Base-by-base conservation (phyloP, 2,797 vertebrate species). In the Brachyrhaphis roseni region DNA sequence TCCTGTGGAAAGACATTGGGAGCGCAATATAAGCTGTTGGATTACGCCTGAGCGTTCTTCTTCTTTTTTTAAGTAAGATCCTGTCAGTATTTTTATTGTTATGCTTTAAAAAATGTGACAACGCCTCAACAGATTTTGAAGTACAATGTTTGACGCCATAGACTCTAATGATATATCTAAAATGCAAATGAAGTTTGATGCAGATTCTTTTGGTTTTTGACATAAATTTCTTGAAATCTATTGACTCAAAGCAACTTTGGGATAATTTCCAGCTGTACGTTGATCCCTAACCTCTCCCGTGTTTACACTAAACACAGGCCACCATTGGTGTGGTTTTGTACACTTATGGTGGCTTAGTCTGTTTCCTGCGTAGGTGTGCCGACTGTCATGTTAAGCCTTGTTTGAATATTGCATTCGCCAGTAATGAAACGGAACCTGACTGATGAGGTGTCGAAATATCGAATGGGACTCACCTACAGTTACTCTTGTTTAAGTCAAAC, bases 181-280 rank as follows among this genome's bases (percentile, higher is more conserved):
- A 62, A 86, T 59, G 39, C 41, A 87, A 86, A 91, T 94, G 89
- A 93, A 93, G 91, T 81, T 82, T 53, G 39, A 77, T 79, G 28
- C 74, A 75, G 0, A 0, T 83, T 68, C 16, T 20, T 8, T 53
- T 51, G 2, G 16, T 7, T 23, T 51, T 51, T 23, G 20, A 6
- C 36, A 55, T 23, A n/a, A 0, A 83, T n/a, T 41, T 73, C 5
- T 74, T 81, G 4, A 55, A 55, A 71, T 3, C 43, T 81, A 11
- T 51, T 70, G 70, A 73, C 46, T 68, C 79, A 12, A 41, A 72
- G 51, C 59, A 72, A 53, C 53, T 62, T 59, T 68, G 15, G 59
- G 55, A 78, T 47, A 59, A 18, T 83, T 78, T 76, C 71, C 59
- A 77, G 41, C 43, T n/a, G 15, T 51, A 6, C 18, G 76, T 77